Evolutionary conservation across 2,888 invertebrate genomes (phyloP).

Genomic region (Chrysodeixis includens): DNA sequence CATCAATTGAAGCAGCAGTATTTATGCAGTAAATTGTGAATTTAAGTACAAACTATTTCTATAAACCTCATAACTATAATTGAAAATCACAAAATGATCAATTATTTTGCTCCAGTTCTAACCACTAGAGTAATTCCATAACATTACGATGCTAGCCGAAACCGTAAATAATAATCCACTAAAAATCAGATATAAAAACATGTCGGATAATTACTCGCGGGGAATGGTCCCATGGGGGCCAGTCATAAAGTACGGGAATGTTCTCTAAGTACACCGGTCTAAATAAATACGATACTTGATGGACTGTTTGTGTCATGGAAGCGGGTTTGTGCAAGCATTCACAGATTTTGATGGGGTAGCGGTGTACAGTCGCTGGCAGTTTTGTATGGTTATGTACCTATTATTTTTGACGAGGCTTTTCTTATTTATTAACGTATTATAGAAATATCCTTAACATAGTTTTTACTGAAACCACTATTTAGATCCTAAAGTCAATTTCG

Average conservation of each 20-base stretch:
- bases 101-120: slow-evolving; percentile 39
- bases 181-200: slow-evolving; percentile 88
- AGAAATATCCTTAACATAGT: too few species aligned
- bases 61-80: background rate
- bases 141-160: slow-evolving; percentile 68
- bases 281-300: slow-evolving; percentile 82
- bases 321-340: slow-evolving; percentile 90
- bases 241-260: slow-evolving; percentile 75
- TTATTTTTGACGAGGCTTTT: background rate
- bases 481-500: too few species aligned
- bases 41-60: background rate
- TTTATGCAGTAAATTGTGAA: background rate
- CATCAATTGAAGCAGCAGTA: background rate
- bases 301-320: slow-evolving; percentile 88
- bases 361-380: slow-evolving; percentile 72
- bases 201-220: slow-evolving; percentile 87
- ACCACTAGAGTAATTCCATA: slow-evolving; percentile 59
- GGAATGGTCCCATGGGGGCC: slow-evolving; percentile 81
- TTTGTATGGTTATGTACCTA: slow-evolving; percentile 19
- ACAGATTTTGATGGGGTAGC: slow-evolving; percentile 88
- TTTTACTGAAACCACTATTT: too few species aligned
- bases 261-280: slow-evolving; percentile 54
- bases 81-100: slow-evolving; percentile 23
- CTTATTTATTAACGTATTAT: background rate
- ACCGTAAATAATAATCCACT: slow-evolving; percentile 87